Evolutionary conservation across 2,113 vertebrate species (phyloP), one percentile per base, ranked within the genome.

Genomic region (Halichoeres trimaculatus): DNA sequence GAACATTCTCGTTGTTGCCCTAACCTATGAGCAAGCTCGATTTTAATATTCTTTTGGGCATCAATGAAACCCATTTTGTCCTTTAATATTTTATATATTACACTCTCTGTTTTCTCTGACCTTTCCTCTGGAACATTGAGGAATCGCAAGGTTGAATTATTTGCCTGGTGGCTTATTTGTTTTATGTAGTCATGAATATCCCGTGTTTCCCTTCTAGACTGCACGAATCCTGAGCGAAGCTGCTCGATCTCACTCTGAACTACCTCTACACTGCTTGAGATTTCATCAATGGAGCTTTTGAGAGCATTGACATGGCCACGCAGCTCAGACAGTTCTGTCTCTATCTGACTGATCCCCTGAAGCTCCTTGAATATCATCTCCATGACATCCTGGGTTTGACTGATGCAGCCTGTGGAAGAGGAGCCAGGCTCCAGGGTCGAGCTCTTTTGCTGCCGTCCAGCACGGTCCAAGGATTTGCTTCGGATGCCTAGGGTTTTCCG

Each of bases 351-450:
- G 88, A 99, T 99, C 55, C 98, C 98, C 86, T 99, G 98, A 76
- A 99, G 97, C 78, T 99, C 98, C 88, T 98, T 99, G 67, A 99
- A 99, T 76, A 99, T 99, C 98, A 99, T 99, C 92, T 99, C 98
- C 97, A 99, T 99, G 62, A 99, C 97, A 90, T 99, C 97, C 8
- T 98, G 97, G 8, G 98, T 99, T 85, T 99, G 97, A 88, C 95
- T 98, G 83, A 99, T 98, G 84, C 97, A 98, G 58, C 97, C 96
- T 3, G 97, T 97, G 0, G 97, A 99, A 77, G 97, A 98, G 80
- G 97, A 99, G 12, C 96, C 94, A 13, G 97, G 96, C 80, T 99
- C 97, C 11, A 98, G 84, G 3, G 95, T 90, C 35, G 88, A 94
- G 26, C 95, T 93, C 82, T 98, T 98, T 72, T 96, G 96, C 63